These are phyloP conservation scores for Ascaphus truei DNA, from an alignment of 2,113 vertebrate genomes.

Conservation along the genomic window DNA sequence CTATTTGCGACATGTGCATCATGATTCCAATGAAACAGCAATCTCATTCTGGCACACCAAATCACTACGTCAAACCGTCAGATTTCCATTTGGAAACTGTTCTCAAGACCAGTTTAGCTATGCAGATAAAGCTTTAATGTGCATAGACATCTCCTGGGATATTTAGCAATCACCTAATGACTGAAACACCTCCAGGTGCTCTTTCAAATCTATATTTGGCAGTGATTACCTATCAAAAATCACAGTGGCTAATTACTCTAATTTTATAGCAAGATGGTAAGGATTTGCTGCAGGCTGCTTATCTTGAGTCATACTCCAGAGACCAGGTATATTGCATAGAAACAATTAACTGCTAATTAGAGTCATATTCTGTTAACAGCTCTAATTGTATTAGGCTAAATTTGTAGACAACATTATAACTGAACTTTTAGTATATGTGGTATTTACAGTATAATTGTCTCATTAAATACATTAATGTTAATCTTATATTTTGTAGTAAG, in stretches of 20 bases:
- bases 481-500: too few species aligned
- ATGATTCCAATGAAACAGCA: too few species aligned
- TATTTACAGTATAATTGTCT: too few species aligned
- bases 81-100: background rate
- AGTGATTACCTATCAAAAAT: slow-evolving; percentile 34
- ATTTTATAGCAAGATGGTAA: slow-evolving; percentile 19
- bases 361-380: background rate
- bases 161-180: slow-evolving; percentile 28
- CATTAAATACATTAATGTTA: too few species aligned
- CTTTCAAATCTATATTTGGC: slow-evolving; percentile 6
- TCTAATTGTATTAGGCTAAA: slow-evolving; percentile 3
- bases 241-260: slow-evolving; percentile 31
- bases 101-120: background rate
- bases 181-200: slow-evolving; percentile 27
- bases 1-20: too few species aligned
- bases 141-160: background rate
- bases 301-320: slow-evolving; percentile 4
- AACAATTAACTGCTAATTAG: slow-evolving; percentile 31
- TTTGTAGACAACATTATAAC: background rate
- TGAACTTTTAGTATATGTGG: too few species aligned
- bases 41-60: too few species aligned
- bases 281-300: slow-evolving; percentile 24
- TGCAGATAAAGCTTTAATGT: background rate
- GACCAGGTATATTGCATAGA: slow-evolving; percentile 17
- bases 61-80: background rate